Evolutionary conservation across 2,888 invertebrate species (phyloP).

Genomic region (Cheilosia pagana): DNA sequence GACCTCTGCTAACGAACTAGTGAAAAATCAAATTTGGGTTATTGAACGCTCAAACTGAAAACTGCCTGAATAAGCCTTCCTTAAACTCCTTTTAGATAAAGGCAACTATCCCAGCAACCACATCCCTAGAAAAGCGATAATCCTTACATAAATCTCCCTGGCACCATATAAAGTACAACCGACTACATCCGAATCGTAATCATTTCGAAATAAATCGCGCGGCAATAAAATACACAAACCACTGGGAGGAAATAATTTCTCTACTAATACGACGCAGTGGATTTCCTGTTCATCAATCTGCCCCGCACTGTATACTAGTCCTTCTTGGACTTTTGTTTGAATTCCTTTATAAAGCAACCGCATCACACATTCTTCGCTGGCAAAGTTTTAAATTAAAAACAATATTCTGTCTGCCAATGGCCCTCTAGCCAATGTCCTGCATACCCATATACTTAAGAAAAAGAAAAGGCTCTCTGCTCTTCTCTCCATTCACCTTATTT

Average conservation of each 20-base stretch:
- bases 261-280: conserved; percentile 66
- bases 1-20: no score
- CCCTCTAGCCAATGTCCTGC: conserved; percentile 74
- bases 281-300: conserved; percentile 71
- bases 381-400: conserved; percentile 63
- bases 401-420: conserved; percentile 73
- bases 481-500: conserved; percentile 49
- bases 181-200: conserved; percentile 32
- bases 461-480: conserved; percentile 38
- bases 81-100: no score
- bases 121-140: no score
- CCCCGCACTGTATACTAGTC: not conserved
- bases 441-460: conserved; percentile 65
- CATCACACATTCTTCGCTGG: conserved; percentile 6
- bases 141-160: not conserved
- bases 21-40: no score
- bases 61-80: no score
- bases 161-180: conserved; percentile 12
- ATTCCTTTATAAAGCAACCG: not conserved
- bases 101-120: no score
- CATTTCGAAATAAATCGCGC: conserved; percentile 30
- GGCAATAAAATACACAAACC: conserved; percentile 24
- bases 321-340: conserved; percentile 25
- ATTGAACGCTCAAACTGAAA: no score
- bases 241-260: conserved; percentile 59